Base-by-base conservation (phyloP, 1,140 invertebrate genomes). In the Diprion similis region DNA sequence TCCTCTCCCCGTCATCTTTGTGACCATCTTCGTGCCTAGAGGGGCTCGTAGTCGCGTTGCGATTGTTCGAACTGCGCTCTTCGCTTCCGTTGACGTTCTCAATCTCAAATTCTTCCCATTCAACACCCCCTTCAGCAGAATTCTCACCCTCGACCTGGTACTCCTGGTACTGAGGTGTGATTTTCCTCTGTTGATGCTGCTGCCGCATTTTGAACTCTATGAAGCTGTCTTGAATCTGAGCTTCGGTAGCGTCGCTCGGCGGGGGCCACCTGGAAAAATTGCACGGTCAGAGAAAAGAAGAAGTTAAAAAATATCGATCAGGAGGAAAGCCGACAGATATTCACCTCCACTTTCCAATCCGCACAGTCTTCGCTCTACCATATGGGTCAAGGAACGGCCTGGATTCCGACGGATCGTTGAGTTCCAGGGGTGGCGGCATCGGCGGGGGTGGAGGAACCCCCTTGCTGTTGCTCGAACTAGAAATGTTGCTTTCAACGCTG, bases 281-380 rank as follows among this genome's bases (percentile, higher is more conserved):
- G 9, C n/a, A 37, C 51, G 1, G 11, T 6, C 51, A 59, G n/a
- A n/a, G n/a, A 59, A 9, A 59, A 59, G 11, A 59, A 59, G 51
- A 59, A 59, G 24, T 37, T 37, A 6, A 37, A 37, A 6, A 37
- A 37, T 37, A 37, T 6, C 24, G 24, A 37, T 4, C 24, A 37
- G 24, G 0, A 37, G 2, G 24, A 37, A 24, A 37, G 24, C 24
- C 24, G 1, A 6, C 51, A 15, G 51, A 59, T 59, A 13, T 59
- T 8, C 51, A 59, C 51, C 51, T 59, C 95, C 97, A 98, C 89
- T 98, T 98, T 10, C 97, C 97, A 70, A 99, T 98, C 66, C 97
- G 89, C 8, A 99, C 97, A 0, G 97, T 99, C 83, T 98, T 97
- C 0, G 97, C 97, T 66, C 97, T 87, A 1, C 97, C 96, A 77